Evolutionary conservation across 2,888 invertebrate species (phyloP).

Genomic region (Sinelater perroti): DNA sequence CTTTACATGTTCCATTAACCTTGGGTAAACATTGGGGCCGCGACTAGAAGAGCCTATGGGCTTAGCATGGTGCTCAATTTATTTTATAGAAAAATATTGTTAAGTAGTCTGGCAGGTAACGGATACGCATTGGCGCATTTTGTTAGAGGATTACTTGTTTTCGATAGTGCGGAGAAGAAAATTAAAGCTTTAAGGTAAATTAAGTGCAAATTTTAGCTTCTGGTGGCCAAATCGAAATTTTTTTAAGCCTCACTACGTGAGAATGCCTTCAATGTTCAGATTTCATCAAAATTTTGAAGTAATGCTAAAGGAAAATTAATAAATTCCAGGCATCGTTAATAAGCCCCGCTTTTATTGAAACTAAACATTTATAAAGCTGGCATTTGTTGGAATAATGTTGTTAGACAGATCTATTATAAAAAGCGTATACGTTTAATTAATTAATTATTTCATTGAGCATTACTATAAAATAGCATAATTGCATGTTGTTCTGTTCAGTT

Average conservation of each 20-base stretch:
- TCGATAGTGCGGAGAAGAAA: neutral
- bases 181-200: conserved; percentile 1
- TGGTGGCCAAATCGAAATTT: conserved; percentile 8
- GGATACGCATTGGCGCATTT: neutral
- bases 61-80: conserved; percentile 25
- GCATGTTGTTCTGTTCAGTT: too few relatives aligned
- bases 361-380: neutral
- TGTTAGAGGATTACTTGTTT: conserved; percentile 1
- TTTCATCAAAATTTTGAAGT: conserved; percentile 14
- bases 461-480: too few relatives aligned
- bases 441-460: too few relatives aligned
- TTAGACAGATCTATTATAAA: too few relatives aligned
- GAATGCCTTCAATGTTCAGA: conserved; percentile 11
- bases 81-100: conserved; percentile 13
- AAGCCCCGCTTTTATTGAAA: neutral
- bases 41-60: conserved; percentile 39
- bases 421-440: too few relatives aligned
- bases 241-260: conserved; percentile 12
- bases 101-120: neutral
- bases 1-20: conserved; percentile 42
- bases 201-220: conserved; percentile 5
- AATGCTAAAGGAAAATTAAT: conserved; percentile 4
- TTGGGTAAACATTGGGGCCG: conserved; percentile 41
- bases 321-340: neutral
- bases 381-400: too few relatives aligned